phyloP scores from a whole-genome alignment of 2,113 vertebrate species.

The Sinocyclocheilus rhinocerous region DNA sequence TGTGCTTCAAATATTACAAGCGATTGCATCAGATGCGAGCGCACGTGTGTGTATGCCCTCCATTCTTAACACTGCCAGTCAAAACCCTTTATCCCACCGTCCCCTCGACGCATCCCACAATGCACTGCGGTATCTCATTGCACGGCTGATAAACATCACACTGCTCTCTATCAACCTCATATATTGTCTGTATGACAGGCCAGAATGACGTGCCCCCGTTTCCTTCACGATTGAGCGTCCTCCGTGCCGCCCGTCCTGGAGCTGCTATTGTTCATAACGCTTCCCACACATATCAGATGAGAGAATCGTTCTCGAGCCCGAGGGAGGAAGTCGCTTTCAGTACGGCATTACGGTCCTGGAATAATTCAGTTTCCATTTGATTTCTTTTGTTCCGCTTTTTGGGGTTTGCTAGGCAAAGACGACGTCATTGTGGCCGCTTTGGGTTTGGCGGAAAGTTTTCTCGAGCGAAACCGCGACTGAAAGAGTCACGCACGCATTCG shows the following conservation, averaged over 20 bases:
- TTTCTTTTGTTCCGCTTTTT: background rate
- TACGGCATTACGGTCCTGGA: background rate
- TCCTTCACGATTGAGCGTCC: background rate
- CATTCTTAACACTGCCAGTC: background rate
- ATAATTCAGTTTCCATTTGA: background rate
- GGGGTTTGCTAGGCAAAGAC: background rate
- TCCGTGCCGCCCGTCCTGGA: background rate
- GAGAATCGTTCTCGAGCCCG: background rate
- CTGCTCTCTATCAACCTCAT: background rate
- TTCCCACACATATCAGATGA: slow-evolving; percentile 18
- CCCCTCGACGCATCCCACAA: background rate
- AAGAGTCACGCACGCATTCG: background rate
- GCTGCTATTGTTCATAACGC: background rate
- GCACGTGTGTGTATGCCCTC: background rate
- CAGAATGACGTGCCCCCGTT: background rate
- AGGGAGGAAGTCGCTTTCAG: background rate
- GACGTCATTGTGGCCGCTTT: background rate
- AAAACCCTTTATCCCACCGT: background rate
- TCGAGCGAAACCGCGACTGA: background rate
- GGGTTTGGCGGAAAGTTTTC: background rate
- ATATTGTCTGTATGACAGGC: background rate
- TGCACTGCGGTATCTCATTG: background rate
- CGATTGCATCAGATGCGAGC: background rate
- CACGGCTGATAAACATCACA: background rate
- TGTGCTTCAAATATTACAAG: background rate